These are phyloP conservation scores for Cossypha heuglini DNA, from an alignment of 2,797 vertebrate genomes.

Conservation along the genomic window DNA sequence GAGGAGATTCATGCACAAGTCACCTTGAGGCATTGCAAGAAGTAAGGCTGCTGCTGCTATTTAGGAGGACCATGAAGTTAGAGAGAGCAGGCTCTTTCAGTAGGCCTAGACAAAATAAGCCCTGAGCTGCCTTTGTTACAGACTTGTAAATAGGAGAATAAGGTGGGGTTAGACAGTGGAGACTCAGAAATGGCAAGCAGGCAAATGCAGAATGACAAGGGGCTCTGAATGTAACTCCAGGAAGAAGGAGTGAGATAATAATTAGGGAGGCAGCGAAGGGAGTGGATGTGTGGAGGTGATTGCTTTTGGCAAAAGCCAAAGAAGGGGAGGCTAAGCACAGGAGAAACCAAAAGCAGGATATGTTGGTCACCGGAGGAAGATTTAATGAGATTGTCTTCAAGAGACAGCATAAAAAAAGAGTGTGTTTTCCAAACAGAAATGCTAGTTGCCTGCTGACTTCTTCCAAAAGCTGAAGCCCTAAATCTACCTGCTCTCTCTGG, in stretches of 20 bases:
- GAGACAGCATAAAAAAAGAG: neutral
- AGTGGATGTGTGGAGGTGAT: accelerated
- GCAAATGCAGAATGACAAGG: neutral
- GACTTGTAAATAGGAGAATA: neutral
- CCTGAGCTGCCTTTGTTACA: neutral
- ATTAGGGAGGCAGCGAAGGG: neutral
- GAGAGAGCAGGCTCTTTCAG: neutral
- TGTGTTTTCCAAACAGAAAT: neutral
- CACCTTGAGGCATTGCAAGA: neutral
- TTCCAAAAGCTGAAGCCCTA: neutral
- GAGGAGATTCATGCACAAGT: neutral
- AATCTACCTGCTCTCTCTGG: neutral
- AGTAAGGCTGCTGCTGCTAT: neutral
- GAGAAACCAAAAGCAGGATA: neutral
- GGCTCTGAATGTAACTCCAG: neutral
- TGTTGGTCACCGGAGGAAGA: neutral
- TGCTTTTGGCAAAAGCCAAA: neutral
- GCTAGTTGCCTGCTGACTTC: neutral
- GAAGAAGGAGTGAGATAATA: neutral
- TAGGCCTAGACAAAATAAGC: neutral
- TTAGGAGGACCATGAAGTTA: neutral
- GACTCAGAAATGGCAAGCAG: neutral
- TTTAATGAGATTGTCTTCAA: neutral
- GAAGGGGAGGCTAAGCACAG: accelerated
- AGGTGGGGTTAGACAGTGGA: neutral